These are phyloP conservation scores for Erebia aethiops DNA, from an alignment of 2,888 invertebrate genomes.

Conservation along the genomic window DNA sequence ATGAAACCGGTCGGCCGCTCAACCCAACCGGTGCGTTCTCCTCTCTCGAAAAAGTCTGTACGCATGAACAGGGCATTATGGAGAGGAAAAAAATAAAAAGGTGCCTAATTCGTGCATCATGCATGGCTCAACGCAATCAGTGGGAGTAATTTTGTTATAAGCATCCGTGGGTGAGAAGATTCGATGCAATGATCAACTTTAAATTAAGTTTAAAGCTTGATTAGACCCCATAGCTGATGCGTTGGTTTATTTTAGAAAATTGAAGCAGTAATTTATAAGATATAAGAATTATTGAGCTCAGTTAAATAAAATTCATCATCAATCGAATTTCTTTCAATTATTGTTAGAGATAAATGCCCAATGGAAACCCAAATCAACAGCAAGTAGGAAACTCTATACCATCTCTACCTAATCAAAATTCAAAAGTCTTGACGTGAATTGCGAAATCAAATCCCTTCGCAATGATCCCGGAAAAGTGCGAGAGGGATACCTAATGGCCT, in stretches of 20 bases:
- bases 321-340: too few species aligned
- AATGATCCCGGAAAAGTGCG: slow-evolving; percentile 46
- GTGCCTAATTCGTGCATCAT: slow-evolving; percentile 76
- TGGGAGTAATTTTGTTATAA: slow-evolving; percentile 69
- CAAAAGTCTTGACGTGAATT: slow-evolving; percentile 6
- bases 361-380: not conserved
- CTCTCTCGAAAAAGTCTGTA: slow-evolving; percentile 66
- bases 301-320: too few species aligned
- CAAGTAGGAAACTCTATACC: not conserved
- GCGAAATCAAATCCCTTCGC: slow-evolving; percentile 30
- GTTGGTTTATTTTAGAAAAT: not conserved
- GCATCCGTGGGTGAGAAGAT: slow-evolving; percentile 54
- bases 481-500: slow-evolving; percentile 52
- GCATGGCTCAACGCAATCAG: slow-evolving; percentile 75
- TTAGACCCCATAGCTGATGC: not conserved
- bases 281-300: not conserved
- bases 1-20: slow-evolving; percentile 69
- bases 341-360: not conserved
- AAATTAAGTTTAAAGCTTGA: slow-evolving; percentile 59
- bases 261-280: not conserved
- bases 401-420: slow-evolving; percentile 18
- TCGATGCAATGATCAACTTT: slow-evolving; percentile 60
- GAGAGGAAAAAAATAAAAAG: slow-evolving; percentile 54
- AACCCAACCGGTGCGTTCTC: slow-evolving; percentile 57
- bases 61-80: slow-evolving; percentile 79